Evolutionary conservation across 2,888 invertebrate genomes (phyloP).

Genomic region (Gymnosoma rotundatum): DNA sequence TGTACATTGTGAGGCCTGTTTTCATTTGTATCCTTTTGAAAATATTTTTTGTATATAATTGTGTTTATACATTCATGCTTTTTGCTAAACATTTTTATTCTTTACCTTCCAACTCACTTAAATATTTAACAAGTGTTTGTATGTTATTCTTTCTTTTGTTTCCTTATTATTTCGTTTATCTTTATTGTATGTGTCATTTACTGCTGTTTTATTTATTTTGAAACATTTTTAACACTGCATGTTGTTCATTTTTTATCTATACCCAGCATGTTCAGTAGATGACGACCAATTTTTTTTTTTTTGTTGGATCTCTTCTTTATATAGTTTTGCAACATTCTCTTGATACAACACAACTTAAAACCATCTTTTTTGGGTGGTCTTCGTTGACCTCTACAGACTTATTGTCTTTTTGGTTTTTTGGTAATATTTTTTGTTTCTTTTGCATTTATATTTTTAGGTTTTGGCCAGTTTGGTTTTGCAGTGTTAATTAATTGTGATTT

Average conservation of each 20-base stretch:
- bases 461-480: slow-evolving; percentile 58
- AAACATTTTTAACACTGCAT: slow-evolving; percentile 67
- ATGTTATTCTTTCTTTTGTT: neutral
- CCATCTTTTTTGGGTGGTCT: slow-evolving; percentile 60
- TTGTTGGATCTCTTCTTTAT: neutral
- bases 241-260: slow-evolving; percentile 67
- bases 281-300: neutral
- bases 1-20: neutral
- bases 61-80: slow-evolving; percentile 12
- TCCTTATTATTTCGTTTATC: slow-evolving; percentile 17
- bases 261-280: slow-evolving; percentile 55
- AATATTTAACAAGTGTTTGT: slow-evolving; percentile 1
- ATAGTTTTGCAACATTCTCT: slow-evolving; percentile 24
- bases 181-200: slow-evolving; percentile 57
- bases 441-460: slow-evolving; percentile 43
- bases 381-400: slow-evolving; percentile 58
- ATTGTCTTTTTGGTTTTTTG: slow-evolving; percentile 49
- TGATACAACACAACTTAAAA: slow-evolving; percentile 20
- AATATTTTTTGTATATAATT: slow-evolving; percentile 5
- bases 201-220: slow-evolving; percentile 69
- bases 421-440: slow-evolving; percentile 48
- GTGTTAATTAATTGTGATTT: slow-evolving; percentile 59
- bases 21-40: slow-evolving; percentile 9
- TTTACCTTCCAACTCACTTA: neutral
- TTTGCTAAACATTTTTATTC: slow-evolving; percentile 36